Evolutionary conservation across 2,888 invertebrate genomes (phyloP).

Genomic region (Cheilosia vulpina): DNA sequence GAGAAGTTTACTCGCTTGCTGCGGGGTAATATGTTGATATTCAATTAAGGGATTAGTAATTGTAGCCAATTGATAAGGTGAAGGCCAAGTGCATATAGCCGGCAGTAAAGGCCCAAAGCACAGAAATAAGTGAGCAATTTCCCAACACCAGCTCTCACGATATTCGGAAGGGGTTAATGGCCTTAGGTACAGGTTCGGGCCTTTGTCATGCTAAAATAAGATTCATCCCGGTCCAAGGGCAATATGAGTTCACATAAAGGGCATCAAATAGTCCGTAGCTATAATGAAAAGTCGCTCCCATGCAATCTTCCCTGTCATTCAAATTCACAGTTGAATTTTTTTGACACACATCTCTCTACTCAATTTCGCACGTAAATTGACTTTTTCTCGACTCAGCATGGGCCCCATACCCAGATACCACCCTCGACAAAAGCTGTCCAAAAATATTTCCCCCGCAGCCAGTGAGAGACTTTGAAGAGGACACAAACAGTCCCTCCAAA

Average conservation of each 20-base stretch:
- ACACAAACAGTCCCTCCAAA: neutral
- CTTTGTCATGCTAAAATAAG: no score
- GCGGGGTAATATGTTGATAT: conserved; percentile 19
- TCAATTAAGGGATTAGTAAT: conserved; percentile 44
- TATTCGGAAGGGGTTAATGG: no score
- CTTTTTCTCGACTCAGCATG: neutral
- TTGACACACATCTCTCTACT: no score
- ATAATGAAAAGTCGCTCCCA: no score
- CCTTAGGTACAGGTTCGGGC: no score
- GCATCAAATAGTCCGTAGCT: no score
- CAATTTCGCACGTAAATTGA: no score
- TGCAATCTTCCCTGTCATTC: no score
- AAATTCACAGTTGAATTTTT: no score
- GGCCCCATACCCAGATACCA: neutral
- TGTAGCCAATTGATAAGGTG: conserved; percentile 2
- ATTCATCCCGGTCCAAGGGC: no score
- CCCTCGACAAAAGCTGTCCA: neutral
- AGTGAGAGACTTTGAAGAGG: neutral
- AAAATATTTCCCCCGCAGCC: neutral
- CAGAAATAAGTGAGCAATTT: neutral
- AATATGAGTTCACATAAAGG: no score
- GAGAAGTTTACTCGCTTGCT: conserved; percentile 37
- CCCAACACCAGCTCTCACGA: no score
- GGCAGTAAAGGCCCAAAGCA: neutral
- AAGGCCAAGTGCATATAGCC: neutral